Percentiles rank a stretch among this genome's conserved stretches.
Conservation (phyloP, 2,888 invertebrate species). For the Neoaliturus tenellus region DNA sequence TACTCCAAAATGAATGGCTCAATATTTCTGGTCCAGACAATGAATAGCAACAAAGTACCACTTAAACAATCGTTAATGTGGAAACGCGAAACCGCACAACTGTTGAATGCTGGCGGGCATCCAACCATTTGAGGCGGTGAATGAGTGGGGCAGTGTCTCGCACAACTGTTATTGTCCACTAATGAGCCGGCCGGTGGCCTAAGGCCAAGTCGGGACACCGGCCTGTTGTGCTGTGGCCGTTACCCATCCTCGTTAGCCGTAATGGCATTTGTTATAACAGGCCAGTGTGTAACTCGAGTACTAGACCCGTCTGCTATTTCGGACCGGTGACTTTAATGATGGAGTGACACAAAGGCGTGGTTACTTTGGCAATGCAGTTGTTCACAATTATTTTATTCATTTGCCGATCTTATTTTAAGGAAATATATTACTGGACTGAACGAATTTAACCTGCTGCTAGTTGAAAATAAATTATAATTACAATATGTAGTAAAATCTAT, state of each 20-base stretch:
- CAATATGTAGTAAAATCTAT: no score
- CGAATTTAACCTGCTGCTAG: no score
- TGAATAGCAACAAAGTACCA: not conserved
- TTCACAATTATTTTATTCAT: no score
- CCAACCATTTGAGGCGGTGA: not conserved
- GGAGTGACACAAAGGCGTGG: not conserved
- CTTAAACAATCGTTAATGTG: not conserved
- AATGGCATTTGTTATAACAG: not conserved
- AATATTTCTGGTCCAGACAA: no score
- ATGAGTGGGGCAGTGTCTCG: not conserved
- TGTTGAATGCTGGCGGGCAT: not conserved
- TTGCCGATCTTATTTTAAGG: no score
- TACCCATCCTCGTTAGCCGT: not conserved
- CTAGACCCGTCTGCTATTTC: not conserved
- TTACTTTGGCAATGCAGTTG: not conserved
- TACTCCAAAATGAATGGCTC: no score
- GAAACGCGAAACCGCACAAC: not conserved
- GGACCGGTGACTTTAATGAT: not conserved
- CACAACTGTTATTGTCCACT: conserved; percentile 2
- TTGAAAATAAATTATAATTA: no score
- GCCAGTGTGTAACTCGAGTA: not conserved
- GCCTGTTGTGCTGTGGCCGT: not conserved
- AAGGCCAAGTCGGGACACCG: not conserved
- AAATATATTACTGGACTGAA: no score
- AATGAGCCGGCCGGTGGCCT: not conserved